phyloP scores from a whole-genome alignment of 2,113 vertebrate species.

The Urocitellus parryii region DNA sequence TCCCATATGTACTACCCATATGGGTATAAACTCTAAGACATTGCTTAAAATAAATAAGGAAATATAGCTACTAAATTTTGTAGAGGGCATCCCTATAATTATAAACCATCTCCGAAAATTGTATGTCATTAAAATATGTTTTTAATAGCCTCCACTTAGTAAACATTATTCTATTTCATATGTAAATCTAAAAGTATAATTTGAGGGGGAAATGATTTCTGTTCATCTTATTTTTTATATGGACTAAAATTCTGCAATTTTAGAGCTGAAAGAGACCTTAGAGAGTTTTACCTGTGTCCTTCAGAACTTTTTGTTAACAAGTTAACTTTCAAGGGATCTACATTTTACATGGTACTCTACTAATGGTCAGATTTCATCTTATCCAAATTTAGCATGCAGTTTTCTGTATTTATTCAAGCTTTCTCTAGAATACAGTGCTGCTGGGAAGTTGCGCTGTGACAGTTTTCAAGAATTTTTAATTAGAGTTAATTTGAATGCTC shows the following conservation, averaged over 20 bases:
- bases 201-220: background rate
- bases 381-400: background rate
- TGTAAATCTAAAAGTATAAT: background rate
- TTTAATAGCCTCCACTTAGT: background rate
- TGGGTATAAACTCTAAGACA: background rate
- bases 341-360: background rate
- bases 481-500: background rate
- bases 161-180: background rate
- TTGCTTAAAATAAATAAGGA: background rate
- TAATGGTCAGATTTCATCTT: background rate
- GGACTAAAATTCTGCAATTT: background rate
- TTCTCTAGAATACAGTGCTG: background rate
- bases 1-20: background rate
- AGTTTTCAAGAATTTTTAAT: background rate
- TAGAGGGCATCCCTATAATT: background rate
- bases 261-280: background rate
- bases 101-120: background rate
- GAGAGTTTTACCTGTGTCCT: background rate
- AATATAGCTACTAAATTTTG: slow-evolving; percentile 29
- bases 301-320: background rate
- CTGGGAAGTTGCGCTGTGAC: background rate
- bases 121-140: background rate
- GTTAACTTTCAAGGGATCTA: background rate
- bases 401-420: background rate
- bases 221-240: background rate